These are phyloP conservation scores for Lordiphosa andalusiaca DNA, from an alignment of 2,888 invertebrate genomes.

Conservation along the genomic window DNA sequence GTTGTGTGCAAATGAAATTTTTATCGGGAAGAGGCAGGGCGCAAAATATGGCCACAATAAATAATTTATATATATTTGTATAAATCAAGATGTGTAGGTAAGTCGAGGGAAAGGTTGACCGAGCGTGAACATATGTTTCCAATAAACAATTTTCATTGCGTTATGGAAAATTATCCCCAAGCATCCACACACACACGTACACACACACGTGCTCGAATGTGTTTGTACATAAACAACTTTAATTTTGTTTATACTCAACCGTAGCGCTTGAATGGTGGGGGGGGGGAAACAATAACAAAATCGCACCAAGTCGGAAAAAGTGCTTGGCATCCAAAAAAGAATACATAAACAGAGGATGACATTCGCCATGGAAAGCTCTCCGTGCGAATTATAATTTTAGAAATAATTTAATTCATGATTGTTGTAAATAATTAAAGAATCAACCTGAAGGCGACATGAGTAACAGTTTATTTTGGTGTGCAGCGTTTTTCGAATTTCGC, in stretches of 20 bases:
- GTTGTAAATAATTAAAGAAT: conserved; percentile 67
- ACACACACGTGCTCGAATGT: conserved; percentile 8
- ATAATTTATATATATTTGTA: conserved; percentile 36
- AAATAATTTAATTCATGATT: conserved; percentile 52
- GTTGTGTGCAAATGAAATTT: conserved; percentile 59
- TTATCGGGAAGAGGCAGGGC: conserved; percentile 36
- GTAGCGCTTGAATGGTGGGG: conserved; percentile 49
- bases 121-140: conserved; percentile 57
- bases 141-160: conserved; percentile 54
- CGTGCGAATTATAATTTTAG: conserved; percentile 10
- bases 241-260: conserved; percentile 59
- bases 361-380: conserved; percentile 28
- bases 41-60: conserved; percentile 50
- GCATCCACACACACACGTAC: conserved; percentile 20
- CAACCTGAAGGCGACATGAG: conserved; percentile 58
- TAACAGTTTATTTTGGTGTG: conserved; percentile 66
- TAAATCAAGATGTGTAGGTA: conserved; percentile 17
- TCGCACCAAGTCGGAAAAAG: conserved; percentile 1
- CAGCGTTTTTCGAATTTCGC: conserved; percentile 57
- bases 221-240: conserved; percentile 46
- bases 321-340: neutral
- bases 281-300: conserved; percentile 35
- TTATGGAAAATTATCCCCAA: conserved; percentile 50
- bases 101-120: conserved; percentile 29
- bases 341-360: conserved; percentile 34